Evolutionary conservation across 2,797 vertebrate species (phyloP).

Genomic region (Nyctibius grandis): DNA sequence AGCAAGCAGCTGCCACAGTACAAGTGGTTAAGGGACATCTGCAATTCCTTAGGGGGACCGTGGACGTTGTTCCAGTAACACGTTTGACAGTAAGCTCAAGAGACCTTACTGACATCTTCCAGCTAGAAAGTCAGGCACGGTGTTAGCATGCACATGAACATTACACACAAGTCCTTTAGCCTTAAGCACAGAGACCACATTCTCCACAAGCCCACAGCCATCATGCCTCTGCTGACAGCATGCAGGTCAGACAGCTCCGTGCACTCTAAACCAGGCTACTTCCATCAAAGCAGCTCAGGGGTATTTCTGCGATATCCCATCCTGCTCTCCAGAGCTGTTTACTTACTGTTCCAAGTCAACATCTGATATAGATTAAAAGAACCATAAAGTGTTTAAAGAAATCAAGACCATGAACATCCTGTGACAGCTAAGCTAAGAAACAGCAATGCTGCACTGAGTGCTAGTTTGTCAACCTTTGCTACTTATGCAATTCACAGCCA

Average conservation of each 20-base stretch:
- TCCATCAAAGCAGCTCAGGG: background rate
- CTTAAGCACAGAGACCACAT: background rate
- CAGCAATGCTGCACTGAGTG: background rate
- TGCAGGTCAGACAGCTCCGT: background rate
- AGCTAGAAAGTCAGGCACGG: background rate
- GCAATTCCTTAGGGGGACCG: background rate
- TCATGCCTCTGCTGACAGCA: background rate
- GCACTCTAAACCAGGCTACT: background rate
- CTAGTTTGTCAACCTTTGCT: constrained; percentile 72
- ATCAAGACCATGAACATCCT: constrained; percentile 46
- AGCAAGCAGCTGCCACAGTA: background rate
- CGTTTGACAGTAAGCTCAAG: background rate
- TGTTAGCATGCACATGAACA: background rate
- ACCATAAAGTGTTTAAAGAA: constrained; percentile 55
- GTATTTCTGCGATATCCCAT: background rate
- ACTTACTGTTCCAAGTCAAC: constrained; percentile 12
- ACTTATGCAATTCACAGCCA: constrained; percentile 69
- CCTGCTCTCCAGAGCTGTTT: constrained; percentile 5
- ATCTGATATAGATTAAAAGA: constrained; percentile 35
- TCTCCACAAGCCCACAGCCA: background rate
- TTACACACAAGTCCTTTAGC: background rate
- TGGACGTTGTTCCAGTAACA: background rate
- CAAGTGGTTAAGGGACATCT: background rate
- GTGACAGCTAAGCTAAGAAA: constrained; percentile 49
- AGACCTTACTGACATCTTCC: background rate